Evolutionary conservation across 37 sponge, comb jelly and placozoan genomes (phyloP), one percentile per base, ranked within the genome.

Genomic region (Petrosia ficiformis): DNA sequence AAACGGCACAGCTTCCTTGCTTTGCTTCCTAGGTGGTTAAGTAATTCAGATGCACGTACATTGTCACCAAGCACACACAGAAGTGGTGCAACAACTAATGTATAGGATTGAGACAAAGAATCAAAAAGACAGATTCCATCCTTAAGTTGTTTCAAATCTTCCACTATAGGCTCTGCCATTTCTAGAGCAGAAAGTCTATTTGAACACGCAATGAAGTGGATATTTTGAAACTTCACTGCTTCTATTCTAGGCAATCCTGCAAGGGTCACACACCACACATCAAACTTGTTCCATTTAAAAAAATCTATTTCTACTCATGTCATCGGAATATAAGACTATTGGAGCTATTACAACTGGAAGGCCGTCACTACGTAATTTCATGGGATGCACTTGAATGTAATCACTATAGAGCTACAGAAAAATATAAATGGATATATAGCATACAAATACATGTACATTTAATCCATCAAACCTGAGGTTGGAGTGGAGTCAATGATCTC

Each of bases 241-340:
- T 48, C 54, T 48, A 19, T 48, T 19, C 10, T 48, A 10, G 73
- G 73, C 32, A 72, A 33, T 41, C 54, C 73, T 52, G 73, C 73
- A 44, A 72, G 52, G 4, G 44, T 8, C 25, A 72, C 52, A 72
- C 52, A 72, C 73, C 73, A 72, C 10, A 26, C n/a, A 28, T 72
- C 54, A n/a, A 72, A 72, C 32, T 44, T 48, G 32, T 72, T 48
- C 73, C 73, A 72, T 41, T 72, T 72, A n/a, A 32, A 52, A 52
- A 28, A 56, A 72, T 14, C 26, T 30, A 33, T 72, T 72, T 29
- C 73, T 56, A 72, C 73, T 72, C 31, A 56, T 72, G 10, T 72
- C 73, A 48, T 72, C 73, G 4, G 58, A 48, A 44, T 44, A 72
- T 26, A 72, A 41, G 8, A 72, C 42, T 31, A 48, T 48, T 42